Percentiles rank a stretch among this genome's conserved stretches.
These are phyloP conservation scores for Phalangium opilio DNA, from an alignment of 2,888 invertebrate species.

Conservation along the genomic window DNA sequence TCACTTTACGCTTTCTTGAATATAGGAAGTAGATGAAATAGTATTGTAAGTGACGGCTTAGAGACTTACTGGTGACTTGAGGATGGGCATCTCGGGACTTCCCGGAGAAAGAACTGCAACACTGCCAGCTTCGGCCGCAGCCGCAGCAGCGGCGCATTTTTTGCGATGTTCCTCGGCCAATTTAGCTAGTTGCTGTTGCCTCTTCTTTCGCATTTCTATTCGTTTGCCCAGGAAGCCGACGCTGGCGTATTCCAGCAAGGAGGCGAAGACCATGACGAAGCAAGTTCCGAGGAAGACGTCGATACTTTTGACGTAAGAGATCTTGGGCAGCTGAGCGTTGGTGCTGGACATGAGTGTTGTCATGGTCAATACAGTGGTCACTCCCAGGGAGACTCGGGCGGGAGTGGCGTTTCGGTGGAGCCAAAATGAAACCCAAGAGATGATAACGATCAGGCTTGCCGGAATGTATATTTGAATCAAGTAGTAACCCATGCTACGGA, in stretches of 20 bases:
- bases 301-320: slow-evolving; percentile 31
- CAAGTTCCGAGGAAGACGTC: slow-evolving; percentile 36
- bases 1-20: too few relatives aligned
- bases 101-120: too few relatives aligned
- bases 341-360: slow-evolving; percentile 39
- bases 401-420: slow-evolving; percentile 87
- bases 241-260: slow-evolving; percentile 29
- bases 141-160: slow-evolving; percentile 19
- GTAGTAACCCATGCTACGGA: slow-evolving; percentile 96
- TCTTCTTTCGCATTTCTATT: slow-evolving; percentile 22
- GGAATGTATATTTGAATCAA: slow-evolving; percentile 97
- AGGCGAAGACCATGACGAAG: slow-evolving; percentile 35
- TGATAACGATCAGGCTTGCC: slow-evolving; percentile 89
- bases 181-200: slow-evolving; percentile 21
- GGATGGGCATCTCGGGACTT: too few relatives aligned
- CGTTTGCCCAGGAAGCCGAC: slow-evolving; percentile 23
- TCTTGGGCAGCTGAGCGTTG: slow-evolving; percentile 33
- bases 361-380: slow-evolving; percentile 69
- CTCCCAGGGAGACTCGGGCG: slow-evolving; percentile 80
- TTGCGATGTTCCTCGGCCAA: slow-evolving; percentile 21
- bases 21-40: too few relatives aligned
- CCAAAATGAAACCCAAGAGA: slow-evolving; percentile 90
- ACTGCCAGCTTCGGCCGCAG: slow-evolving; percentile 6
- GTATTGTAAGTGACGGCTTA: too few relatives aligned
- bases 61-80: too few relatives aligned